A percentile compares a stretch with the other conserved stretches of the same genome.
Conservation (phyloP, 2,113 vertebrate species). For the Charadrius vociferus region DNA sequence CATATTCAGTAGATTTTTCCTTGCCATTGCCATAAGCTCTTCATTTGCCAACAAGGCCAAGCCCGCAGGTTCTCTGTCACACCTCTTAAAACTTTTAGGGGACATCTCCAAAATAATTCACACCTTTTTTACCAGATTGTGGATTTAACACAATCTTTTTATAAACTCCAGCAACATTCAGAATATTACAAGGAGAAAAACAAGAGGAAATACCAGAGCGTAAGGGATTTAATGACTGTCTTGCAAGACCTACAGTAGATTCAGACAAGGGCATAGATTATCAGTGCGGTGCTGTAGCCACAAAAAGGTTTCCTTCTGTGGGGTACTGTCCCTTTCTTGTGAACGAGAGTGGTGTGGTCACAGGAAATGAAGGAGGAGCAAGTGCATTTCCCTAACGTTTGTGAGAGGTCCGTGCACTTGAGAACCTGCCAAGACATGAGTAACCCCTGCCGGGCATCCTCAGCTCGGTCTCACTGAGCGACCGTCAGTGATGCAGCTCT, state of each 20-base stretch:
- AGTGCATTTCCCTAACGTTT: neutral
- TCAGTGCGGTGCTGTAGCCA: neutral
- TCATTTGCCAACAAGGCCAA: neutral
- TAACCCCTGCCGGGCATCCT: neutral
- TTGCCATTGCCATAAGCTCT: neutral
- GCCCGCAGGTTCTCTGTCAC: neutral
- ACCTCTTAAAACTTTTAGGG: neutral
- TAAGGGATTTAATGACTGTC: neutral
- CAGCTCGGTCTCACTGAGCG: neutral
- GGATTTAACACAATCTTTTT: neutral
- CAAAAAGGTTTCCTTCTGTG: neutral
- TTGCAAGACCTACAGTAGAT: neutral
- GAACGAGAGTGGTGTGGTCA: neutral
- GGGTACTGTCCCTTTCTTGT: neutral
- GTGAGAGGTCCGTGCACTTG: neutral
- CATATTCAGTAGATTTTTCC: neutral
- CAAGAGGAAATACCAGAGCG: neutral
- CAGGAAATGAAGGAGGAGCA: neutral
- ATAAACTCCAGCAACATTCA: neutral
- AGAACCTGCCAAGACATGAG: neutral
- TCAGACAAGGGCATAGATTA: neutral
- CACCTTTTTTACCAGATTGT: neutral
- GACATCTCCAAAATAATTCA: neutral
- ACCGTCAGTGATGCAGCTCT: rapidly evolving
- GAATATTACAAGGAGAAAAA: neutral